Percentiles rank a stretch among this genome's conserved stretches.
These are phyloP conservation scores for Spinibarbus caldwelli DNA, from an alignment of 2,797 vertebrate species.

Conservation along the genomic window DNA sequence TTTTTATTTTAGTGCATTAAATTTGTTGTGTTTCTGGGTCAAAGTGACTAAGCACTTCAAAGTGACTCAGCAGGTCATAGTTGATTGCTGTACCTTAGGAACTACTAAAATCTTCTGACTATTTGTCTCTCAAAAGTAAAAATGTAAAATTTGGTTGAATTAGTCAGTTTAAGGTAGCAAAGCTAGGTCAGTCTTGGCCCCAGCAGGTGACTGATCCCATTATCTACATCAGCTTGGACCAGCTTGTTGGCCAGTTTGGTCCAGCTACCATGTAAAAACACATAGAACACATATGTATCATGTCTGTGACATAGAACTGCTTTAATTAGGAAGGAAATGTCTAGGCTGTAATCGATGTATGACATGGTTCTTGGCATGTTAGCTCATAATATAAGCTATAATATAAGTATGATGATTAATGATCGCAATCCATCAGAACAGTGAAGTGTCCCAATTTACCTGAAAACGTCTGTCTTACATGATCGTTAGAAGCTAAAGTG, in stretches of 20 bases:
- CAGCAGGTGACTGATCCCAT: background rate
- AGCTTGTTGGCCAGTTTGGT: background rate
- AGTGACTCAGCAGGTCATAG: background rate
- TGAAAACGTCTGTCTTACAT: background rate
- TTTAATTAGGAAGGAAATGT: background rate
- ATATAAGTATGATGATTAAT: constrained; percentile 16
- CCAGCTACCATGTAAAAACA: background rate
- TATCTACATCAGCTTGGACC: background rate
- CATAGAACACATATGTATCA: background rate
- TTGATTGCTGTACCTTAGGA: background rate
- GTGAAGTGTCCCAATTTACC: background rate
- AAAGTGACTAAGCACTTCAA: background rate
- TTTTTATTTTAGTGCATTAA: background rate
- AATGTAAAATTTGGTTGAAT: background rate
- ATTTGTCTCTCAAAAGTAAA: background rate
- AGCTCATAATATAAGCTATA: no score
- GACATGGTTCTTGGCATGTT: background rate
- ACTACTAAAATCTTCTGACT: background rate
- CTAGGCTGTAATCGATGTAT: background rate
- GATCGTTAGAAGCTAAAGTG: background rate
- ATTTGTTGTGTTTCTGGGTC: background rate
- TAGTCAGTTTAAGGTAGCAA: background rate
- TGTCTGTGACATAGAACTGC: background rate
- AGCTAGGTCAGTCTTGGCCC: background rate
- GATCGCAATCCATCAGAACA: background rate